A percentile compares a stretch with the other conserved stretches of the same genome.
phyloP scores from a whole-genome alignment of 1,140 invertebrate species.

The Anthonomus grandis region DNA sequence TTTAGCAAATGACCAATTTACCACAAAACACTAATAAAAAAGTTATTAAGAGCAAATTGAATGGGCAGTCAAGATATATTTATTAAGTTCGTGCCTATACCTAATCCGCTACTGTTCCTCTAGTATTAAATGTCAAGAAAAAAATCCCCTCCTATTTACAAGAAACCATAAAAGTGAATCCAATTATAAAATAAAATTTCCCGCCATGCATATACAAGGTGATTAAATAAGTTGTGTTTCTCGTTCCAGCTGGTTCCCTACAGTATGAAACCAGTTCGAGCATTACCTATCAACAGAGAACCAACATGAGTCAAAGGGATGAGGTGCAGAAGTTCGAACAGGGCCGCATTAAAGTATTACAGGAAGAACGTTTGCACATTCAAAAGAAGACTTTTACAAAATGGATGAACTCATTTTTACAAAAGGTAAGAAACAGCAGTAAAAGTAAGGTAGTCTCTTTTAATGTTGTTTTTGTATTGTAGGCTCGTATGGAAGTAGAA shows the following conservation, averaged over 20 bases:
- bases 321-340: constrained; percentile 94
- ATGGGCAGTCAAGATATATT: too few relatives aligned
- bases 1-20: too few relatives aligned
- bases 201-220: neutral
- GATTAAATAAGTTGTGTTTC: constrained; percentile 9
- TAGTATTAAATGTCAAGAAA: too few relatives aligned
- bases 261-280: constrained; percentile 43
- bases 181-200: neutral
- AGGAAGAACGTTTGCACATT: constrained; percentile 95
- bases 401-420: constrained; percentile 99
- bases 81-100: too few relatives aligned
- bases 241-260: constrained; percentile 40
- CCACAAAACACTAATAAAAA: too few relatives aligned
- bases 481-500: constrained; percentile 94
- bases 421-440: constrained; percentile 66
- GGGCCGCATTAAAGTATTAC: constrained; percentile 91
- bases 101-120: too few relatives aligned
- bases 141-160: too few relatives aligned
- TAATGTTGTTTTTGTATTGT: constrained; percentile 29
- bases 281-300: constrained; percentile 47
- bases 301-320: constrained; percentile 84
- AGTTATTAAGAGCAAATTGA: too few relatives aligned
- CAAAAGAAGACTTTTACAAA: constrained; percentile 99
- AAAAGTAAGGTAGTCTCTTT: neutral
- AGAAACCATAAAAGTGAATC: too few relatives aligned